Base-by-base conservation (phyloP, 1,140 invertebrate genomes). In the Carcinoscorpius rotundicauda region DNA sequence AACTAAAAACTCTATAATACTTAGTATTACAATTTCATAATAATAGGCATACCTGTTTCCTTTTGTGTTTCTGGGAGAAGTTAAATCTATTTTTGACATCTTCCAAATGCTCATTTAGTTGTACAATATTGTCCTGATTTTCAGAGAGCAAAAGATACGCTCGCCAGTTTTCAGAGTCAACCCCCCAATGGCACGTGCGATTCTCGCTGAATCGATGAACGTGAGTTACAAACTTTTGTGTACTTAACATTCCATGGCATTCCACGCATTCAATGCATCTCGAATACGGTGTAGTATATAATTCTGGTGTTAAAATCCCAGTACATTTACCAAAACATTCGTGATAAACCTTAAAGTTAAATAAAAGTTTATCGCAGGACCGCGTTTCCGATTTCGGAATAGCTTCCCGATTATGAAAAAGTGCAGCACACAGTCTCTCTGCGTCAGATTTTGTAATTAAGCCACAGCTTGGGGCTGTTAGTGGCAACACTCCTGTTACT, bases 371-470 rank as follows among this genome's bases (percentile, higher is more conserved):
- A 48, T 61, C 62, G 53, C n/a, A 6, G 6, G 6, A 6, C 53
- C n/a, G 6, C 6, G n/a, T 6, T 4, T 48, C 55, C 4, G 62
- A 52, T n/a, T 69, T 63, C 4, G 61, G 64, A 55, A n/a, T 55
- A 8, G 6, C n/a, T 6, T 6, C 6, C 49, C 73, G 72, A 64
- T 73, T 66, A 67, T 68, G 70, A 66, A 95, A 80, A 63, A 98
- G 79, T 59, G 90, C 86, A 73, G 88, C 89, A 77, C 93, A 95
- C 62, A 98, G 82, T 58, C 95, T 81, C 77, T 98, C 92, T 49
- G 94, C 94, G 78, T 98, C 93, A 55, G 94, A 96, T 78, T 97
- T 93, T n/a, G 93, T 98, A 75, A 98, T 97, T 56, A 98, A 82
- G 9, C 95, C 95, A 80, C 93, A 97, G 71, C 88, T 91, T 1